Evolutionary conservation across 92 coral and sea anemone genomes (phyloP), one percentile per base, ranked within the genome.

Genomic region (Muricea muricata): DNA sequence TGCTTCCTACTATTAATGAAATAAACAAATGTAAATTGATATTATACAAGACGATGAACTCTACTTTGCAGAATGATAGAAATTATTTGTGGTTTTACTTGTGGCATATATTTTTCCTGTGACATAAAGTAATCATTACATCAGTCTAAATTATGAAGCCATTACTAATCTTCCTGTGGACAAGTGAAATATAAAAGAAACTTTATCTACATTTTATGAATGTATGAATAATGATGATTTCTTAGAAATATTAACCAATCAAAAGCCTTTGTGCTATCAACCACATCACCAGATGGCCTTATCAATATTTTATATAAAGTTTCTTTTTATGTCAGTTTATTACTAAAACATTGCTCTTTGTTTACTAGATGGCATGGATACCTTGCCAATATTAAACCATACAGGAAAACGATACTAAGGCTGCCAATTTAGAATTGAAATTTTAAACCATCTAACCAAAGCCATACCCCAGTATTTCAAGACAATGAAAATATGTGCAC

Each of bases 201-300:
- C 37, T 32, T 26, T 35, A 4, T 39, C 8, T 13, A 29, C n/a
- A 54, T n/a, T n/a, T n/a, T n/a, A 48, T 48, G 56, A 48, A 48
- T 48, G 56, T 29, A 18, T 63, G 70, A 63, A 63, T 63, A 63
- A 30, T 63, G 25, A 20, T 57, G 29, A 54, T n/a, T 14, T 35
- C 70, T 39, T 63, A 32, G 70, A 20, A 63, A 63, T 63, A 63
- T 63, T 1, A 18, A 10, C 70, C 70, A 63, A 63, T 63, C 37
- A 63, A 32, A 17, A n/a, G 23, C 70, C 37, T 30, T 63, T 1
- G 39, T 63, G 37, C n/a, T 63, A 63, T 63, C 70, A 63, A 63
- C 70, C 70, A 63, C 70, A 63, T 26, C 37, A 13, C 70, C 70
- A 63, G 70, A 63, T 63, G 70, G 70, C 70, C 37, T 30, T 14